Conservation (phyloP, 35 echinoderm and acorn worm species). For the Ophioderma brevispina region DNA sequence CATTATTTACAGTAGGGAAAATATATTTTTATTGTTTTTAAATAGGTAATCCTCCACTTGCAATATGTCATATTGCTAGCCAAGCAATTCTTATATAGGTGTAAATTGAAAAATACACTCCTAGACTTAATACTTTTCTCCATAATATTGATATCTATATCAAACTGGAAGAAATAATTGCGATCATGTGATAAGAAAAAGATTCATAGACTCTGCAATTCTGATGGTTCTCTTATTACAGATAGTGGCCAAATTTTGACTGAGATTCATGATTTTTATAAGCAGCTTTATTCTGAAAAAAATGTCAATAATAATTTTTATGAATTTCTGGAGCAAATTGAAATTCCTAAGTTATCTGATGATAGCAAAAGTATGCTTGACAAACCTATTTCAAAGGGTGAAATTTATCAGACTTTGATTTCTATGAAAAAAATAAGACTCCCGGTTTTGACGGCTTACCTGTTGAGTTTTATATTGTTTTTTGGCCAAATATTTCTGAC, state of each 20-base stretch:
- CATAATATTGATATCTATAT: no score
- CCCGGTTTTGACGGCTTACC: not conserved
- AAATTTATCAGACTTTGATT: not conserved
- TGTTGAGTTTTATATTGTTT: conserved; percentile 12
- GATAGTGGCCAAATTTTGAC: not conserved
- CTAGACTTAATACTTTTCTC: no score
- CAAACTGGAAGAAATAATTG: no score
- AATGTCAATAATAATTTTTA: not conserved
- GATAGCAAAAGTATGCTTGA: not conserved
- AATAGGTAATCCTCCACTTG: no score
- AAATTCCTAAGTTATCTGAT: not conserved
- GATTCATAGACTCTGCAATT: not conserved
- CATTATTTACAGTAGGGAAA: no score
- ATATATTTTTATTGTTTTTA: no score
- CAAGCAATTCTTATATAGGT: no score
- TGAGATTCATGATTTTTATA: not conserved
- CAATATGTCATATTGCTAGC: no score
- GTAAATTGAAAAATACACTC: no score
- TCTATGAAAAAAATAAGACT: not conserved
- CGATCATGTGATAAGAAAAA: not conserved
- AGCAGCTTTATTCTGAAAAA: not conserved
- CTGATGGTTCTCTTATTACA: not conserved
- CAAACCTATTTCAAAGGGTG: not conserved
- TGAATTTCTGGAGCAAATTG: not conserved
- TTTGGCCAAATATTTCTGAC: not conserved